A percentile compares a stretch with the other conserved stretches of the same genome.
Evolutionary conservation across 2,797 vertebrate genomes (phyloP).

Genomic region (Bradypodion ventrale): DNA sequence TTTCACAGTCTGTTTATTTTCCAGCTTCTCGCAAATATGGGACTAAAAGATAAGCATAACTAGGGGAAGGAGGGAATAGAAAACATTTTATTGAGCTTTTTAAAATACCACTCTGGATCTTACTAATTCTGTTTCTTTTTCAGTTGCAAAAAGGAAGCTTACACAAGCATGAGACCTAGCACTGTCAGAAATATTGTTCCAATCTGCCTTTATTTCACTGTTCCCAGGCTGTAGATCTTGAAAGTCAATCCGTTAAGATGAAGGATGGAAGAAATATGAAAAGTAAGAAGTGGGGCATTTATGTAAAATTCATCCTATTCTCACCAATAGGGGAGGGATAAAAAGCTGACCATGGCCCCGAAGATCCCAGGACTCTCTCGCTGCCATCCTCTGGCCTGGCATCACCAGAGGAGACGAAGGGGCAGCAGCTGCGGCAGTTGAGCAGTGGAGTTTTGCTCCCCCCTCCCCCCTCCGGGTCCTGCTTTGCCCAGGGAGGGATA

Average conservation of each 20-base stretch:
- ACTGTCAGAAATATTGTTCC: slow-evolving; percentile 9
- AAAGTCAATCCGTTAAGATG: slow-evolving; percentile 18
- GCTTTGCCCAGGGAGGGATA: too few species aligned
- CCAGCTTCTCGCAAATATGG: not conserved
- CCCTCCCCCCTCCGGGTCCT: too few species aligned
- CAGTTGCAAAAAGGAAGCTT: not conserved
- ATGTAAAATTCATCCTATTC: not conserved
- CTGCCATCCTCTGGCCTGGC: too few species aligned
- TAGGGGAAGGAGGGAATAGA: not conserved
- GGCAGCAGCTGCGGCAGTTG: too few species aligned
- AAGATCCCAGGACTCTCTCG: too few species aligned
- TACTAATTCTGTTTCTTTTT: not conserved
- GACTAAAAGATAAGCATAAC: not conserved
- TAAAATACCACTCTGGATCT: not conserved
- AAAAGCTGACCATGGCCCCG: too few species aligned
- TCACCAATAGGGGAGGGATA: too few species aligned
- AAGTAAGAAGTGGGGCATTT: not conserved
- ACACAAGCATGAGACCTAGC: not conserved
- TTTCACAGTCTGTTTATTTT: slow-evolving; percentile 7
- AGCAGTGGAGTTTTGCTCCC: too few species aligned
- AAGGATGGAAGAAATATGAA: slow-evolving; percentile 5
- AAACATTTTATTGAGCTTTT: not conserved
- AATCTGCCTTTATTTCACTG: slow-evolving; percentile 18
- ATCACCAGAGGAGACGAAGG: too few species aligned
- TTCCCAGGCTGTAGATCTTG: not conserved